Evolutionary conservation across 2,797 vertebrate species (phyloP), one percentile per base, ranked within the genome.

Genomic region (Eptatretus atami): DNA sequence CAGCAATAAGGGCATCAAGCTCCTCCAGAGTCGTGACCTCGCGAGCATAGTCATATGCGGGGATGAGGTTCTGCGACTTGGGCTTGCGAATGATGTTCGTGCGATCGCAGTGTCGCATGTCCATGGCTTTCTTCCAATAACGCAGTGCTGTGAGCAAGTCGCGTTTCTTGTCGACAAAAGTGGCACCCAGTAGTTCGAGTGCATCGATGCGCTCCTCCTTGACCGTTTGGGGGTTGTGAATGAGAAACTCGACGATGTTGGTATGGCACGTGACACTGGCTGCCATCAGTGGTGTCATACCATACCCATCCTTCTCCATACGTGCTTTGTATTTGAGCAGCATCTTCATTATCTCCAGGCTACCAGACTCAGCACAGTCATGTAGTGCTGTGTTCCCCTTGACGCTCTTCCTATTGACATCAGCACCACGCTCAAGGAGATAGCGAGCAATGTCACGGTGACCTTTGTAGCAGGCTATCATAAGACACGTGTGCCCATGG

Each of bases 401-500:
- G 6, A 96, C 83, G 67, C 92, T 98, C 71, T 92, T 98, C 65
- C 92, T 79, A 73, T 98, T 96, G 24, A 98, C 92, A 70, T 98
- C 86, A 14, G 92, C 90, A 3, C 90, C 90, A 67, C 83, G 87
- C 74, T 94, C 86, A 71, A 98, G 76, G 67, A 98, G 77, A 74
- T 86, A 98, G 74, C 88, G 82, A 1, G 88, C 90, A 53, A 98
- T 94, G 68, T 96, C 92, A 70, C 84, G 86, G 73, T 98, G 92
- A 64, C 92, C 88, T 69, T 98, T 98, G 74, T 98, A 98, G 71
- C 92, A 98, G 10, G 92, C 93, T 67, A 98, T 96, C 90, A 98
- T 98, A 64, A 98, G 78, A 72, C 92, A 96, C 0, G 92, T 98
- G 71, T 98, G 92, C 1, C 92, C 92, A 1, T 98, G 92, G 55